Percentiles rank a stretch among this genome's conserved stretches.
Evolutionary conservation across 2,888 invertebrate species (phyloP).

Genomic region (Slavum lentiscoides): DNA sequence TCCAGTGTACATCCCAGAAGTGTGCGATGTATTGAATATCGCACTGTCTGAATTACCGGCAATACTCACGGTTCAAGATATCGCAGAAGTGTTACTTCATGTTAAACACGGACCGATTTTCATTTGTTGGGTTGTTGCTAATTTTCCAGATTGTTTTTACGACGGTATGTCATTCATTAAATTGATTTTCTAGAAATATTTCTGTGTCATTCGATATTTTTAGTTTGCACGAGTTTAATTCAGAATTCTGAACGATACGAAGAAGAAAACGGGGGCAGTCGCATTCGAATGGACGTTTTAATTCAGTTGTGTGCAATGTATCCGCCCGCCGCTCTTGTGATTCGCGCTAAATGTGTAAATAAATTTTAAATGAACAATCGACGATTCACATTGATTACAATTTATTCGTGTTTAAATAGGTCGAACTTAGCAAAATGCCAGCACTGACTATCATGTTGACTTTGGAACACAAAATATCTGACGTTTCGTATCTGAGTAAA

Average conservation of each 20-base stretch:
- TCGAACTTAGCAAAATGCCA: conserved; percentile 86
- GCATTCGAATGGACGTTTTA: conserved; percentile 73
- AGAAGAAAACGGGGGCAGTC: conserved; percentile 78
- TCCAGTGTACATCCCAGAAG: conserved; percentile 91
- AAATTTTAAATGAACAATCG: neutral
- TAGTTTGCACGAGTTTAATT: conserved; percentile 83
- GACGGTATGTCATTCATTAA: conserved; percentile 68
- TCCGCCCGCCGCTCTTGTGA: conserved; percentile 80
- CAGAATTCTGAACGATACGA: conserved; percentile 83
- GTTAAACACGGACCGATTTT: conserved; percentile 88
- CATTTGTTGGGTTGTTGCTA: conserved; percentile 89
- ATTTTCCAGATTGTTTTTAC: conserved; percentile 89
- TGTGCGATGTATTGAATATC: conserved; percentile 91
- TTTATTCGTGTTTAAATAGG: conserved; percentile 58
- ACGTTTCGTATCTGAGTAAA: conserved; percentile 54
- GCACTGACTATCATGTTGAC: conserved; percentile 60
- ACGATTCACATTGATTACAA: neutral
- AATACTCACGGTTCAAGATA: conserved; percentile 77
- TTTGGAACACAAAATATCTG: conserved; percentile 56
- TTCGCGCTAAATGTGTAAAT: conserved; percentile 78
- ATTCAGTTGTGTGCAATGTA: conserved; percentile 85
- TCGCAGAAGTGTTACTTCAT: conserved; percentile 84
- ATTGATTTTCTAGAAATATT: conserved; percentile 13
- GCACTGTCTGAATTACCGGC: conserved; percentile 90
- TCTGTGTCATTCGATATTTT: conserved; percentile 56